Percentiles rank a stretch among this genome's conserved stretches.
These are phyloP conservation scores for Balaenoptera acutorostrata DNA, from an alignment of 2,113 vertebrate species.

Conservation along the genomic window DNA sequence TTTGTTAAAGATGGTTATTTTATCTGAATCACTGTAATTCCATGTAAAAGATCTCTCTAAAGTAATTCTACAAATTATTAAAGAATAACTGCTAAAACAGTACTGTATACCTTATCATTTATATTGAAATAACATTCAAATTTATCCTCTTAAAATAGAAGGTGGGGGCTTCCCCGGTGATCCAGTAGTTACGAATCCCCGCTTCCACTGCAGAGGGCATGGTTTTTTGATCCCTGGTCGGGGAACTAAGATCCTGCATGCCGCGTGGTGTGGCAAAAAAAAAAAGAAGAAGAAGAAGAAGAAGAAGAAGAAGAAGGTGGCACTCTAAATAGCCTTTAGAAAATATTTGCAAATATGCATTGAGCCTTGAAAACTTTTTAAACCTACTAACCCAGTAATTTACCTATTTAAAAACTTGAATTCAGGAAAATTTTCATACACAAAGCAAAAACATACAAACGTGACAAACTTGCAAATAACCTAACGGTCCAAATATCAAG, in stretches of 20 bases:
- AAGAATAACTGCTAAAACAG: neutral
- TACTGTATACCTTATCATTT: neutral
- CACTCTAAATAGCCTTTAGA: neutral
- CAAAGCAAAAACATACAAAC: neutral
- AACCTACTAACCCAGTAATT: neutral
- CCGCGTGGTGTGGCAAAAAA: neutral
- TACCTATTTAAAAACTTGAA: neutral
- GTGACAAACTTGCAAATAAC: neutral
- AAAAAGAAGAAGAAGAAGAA: neutral
- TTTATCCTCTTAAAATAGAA: neutral
- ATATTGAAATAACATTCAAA: neutral
- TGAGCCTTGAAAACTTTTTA: neutral
- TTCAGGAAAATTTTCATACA: neutral
- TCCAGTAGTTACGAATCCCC: neutral
- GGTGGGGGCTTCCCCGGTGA: neutral
- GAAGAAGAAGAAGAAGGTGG: neutral
- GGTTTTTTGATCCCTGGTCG: neutral
- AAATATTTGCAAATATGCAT: neutral
- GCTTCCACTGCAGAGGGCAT: neutral
- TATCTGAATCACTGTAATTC: neutral
- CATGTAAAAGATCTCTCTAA: neutral
- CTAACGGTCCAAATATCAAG: neutral
- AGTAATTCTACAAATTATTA: neutral
- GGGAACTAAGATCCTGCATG: neutral
- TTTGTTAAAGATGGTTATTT: neutral